Conservation (phyloP, 2,797 vertebrate species). For the Graptemys geographica region DNA sequence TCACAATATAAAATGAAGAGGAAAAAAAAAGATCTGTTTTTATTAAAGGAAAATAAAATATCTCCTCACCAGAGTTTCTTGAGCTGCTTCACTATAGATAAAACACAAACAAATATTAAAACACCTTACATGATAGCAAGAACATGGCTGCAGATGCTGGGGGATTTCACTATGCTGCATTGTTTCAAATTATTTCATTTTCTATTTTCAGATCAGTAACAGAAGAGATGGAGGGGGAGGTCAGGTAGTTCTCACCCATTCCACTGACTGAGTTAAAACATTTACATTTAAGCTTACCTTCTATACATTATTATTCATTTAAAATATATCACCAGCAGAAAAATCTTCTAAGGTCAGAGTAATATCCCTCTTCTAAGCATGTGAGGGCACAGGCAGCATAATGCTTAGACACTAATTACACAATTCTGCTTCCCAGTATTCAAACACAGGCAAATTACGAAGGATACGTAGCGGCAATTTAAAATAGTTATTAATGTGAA, state of each 20-base stretch:
- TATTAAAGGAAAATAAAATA: neutral
- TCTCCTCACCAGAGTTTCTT: neutral
- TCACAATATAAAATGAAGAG: neutral
- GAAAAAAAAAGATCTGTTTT: neutral
- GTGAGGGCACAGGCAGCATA: conserved; percentile 25
- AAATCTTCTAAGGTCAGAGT: conserved; percentile 30
- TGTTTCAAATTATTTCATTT: conserved; percentile 49
- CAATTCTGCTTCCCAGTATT: conserved; percentile 42
- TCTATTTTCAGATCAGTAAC: conserved; percentile 12
- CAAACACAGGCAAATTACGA: conserved; percentile 30
- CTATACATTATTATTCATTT: conserved; percentile 42
- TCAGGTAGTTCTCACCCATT: conserved; percentile 30
- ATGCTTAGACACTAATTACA: conserved; percentile 56
- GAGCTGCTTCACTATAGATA: neutral
- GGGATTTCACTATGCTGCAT: neutral
- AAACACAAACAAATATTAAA: conserved; percentile 39
- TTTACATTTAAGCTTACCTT: conserved; percentile 50
- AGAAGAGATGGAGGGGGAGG: neutral
- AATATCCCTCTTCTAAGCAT: conserved; percentile 27
- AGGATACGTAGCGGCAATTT: neutral
- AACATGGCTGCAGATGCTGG: neutral
- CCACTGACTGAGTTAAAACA: conserved; percentile 2
- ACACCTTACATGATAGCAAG: conserved; percentile 8
- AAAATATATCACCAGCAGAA: conserved; percentile 40
- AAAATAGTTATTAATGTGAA: conserved; percentile 34